Conservation (phyloP, 2,797 vertebrate species). For the Cetoscarus ocellatus region DNA sequence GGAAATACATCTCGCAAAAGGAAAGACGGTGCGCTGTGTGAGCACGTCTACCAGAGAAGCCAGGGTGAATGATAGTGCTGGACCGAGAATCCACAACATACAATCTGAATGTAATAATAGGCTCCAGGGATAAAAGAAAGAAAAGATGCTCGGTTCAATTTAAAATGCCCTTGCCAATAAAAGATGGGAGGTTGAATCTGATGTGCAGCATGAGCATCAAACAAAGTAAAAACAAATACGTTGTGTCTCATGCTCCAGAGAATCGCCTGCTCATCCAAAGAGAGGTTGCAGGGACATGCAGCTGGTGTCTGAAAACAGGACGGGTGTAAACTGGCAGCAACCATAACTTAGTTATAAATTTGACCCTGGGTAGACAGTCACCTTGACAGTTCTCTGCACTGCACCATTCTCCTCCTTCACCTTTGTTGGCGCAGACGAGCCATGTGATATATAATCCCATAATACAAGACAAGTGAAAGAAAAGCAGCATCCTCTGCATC, state of each 20-base stretch:
- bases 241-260: slow-evolving; percentile 6
- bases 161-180: slow-evolving; percentile 5
- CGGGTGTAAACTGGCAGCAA: slow-evolving; percentile 10
- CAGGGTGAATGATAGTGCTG: slow-evolving; percentile 24
- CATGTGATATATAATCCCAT: slow-evolving; percentile 40
- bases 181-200: slow-evolving; percentile 6
- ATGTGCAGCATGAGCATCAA: slow-evolving; percentile 6
- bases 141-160: slow-evolving; percentile 18
- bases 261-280: slow-evolving; percentile 22
- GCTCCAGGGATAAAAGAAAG: neutral
- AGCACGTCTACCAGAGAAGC: slow-evolving; percentile 35
- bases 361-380: slow-evolving; percentile 44
- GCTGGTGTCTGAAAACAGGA: slow-evolving; percentile 2
- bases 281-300: slow-evolving; percentile 2
- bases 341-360: slow-evolving; percentile 23
- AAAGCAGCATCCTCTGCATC: slow-evolving; percentile 35
- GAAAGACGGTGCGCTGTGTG: slow-evolving; percentile 33
- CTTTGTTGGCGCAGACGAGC: slow-evolving; percentile 40
- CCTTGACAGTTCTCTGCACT: slow-evolving; percentile 57
- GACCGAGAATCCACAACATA: slow-evolving; percentile 26
- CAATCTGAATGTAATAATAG: slow-evolving; percentile 7
- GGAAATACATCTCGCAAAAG: slow-evolving; percentile 61
- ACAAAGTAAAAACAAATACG: neutral
- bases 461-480: slow-evolving; percentile 39
- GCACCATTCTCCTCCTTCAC: slow-evolving; percentile 49